Base-by-base conservation (phyloP, 2,888 invertebrate species). In the Bombylius discolor region DNA sequence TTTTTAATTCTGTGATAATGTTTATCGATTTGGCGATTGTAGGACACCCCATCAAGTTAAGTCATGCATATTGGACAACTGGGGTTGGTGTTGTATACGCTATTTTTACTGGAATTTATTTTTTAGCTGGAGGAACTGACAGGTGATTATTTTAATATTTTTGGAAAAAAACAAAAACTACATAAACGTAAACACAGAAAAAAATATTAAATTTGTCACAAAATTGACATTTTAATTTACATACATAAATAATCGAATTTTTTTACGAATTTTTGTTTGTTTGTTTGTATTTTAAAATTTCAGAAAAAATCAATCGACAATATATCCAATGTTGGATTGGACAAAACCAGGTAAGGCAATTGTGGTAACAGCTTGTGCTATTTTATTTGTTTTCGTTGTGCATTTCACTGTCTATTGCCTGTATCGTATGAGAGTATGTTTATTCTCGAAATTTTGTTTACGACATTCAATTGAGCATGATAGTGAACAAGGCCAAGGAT, bases 271-370 rank as follows among this genome's bases (percentile, higher is more conserved):
- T 23, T 33, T 33, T 33, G 6, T 7, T 32, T 48, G 14, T 12
- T 32, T 46, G 32, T 34, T 52, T 23, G 23, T 23, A 23, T 23
- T 23, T 13, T 5, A 23, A 47, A 12, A 36, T 23, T 47, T 9
- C 14, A 84, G 85, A 61, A 75, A 77, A 62, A 84, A 84, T 31
- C 71, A 78, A 47, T 73, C 73, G 49, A 83, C 78, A 66, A 85
- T 91, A 61, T 91, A 91, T 72, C 82, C 84, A 48, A 80, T 87
- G 65, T 71, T 91, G 63, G 82, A 90, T 73, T 91, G 90, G 89
- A 72, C 79, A 31, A 77, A 78, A 48, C 85, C 88, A 0, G 77
- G 78, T 6, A 66, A 70, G 54, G 80, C 87, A 1, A 64, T 78
- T 11, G 67, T 80, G 5, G 77, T 84, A 49, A 79, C 81, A 50